These are phyloP conservation scores for Eustalomyia histrio DNA, from an alignment of 2,888 invertebrate genomes.

Conservation along the genomic window DNA sequence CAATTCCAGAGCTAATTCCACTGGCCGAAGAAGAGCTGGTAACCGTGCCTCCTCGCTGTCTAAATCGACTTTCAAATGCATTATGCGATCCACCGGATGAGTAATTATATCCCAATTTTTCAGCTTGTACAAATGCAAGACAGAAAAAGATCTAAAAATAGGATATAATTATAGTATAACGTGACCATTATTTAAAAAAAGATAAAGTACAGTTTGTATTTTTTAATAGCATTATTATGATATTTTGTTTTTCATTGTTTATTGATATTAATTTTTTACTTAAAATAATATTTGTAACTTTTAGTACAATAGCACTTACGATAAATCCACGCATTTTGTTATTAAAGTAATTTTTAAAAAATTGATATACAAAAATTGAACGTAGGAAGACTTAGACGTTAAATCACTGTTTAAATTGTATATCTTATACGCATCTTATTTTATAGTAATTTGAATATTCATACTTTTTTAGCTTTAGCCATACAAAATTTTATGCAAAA, in stretches of 20 bases:
- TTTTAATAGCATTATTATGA: neutral
- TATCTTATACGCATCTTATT: neutral
- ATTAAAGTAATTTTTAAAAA: slow-evolving; percentile 37
- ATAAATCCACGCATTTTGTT: slow-evolving; percentile 55
- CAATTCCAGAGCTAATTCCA: slow-evolving; percentile 33
- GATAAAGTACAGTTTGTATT: neutral
- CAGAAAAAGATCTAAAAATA: slow-evolving; percentile 47
- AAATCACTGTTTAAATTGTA: slow-evolving; percentile 37
- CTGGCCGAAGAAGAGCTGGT: neutral
- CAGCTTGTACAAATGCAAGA: slow-evolving; percentile 53
- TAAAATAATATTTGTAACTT: neutral
- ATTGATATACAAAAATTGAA: slow-evolving; percentile 9
- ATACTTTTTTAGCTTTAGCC: no score
- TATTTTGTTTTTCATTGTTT: neutral
- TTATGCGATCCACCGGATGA: slow-evolving; percentile 50
- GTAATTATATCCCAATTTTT: slow-evolving; percentile 61
- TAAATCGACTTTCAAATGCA: slow-evolving; percentile 50
- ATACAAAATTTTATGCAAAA: slow-evolving; percentile 39
- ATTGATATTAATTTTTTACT: neutral
- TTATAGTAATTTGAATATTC: slow-evolving; percentile 27
- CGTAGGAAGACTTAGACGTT: slow-evolving; percentile 43
- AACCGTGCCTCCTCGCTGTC: slow-evolving; percentile 24
- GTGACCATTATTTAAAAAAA: no score
- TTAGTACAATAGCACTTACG: slow-evolving; percentile 42
- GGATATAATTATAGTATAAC: no score